Evolutionary conservation across 2,797 vertebrate genomes (phyloP).

Genomic region (Ceyx erithaca): DNA sequence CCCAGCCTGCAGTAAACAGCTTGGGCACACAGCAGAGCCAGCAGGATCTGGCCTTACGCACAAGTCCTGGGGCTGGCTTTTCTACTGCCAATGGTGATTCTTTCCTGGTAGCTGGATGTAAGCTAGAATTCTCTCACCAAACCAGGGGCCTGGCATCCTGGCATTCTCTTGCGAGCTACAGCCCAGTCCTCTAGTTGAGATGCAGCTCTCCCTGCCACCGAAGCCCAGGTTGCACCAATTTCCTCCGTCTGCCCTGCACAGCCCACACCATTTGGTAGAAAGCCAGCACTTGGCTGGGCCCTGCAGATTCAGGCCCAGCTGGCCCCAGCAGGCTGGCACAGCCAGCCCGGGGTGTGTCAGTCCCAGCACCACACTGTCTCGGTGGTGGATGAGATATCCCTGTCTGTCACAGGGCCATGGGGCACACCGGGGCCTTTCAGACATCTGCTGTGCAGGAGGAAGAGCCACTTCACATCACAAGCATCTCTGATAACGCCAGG

Average conservation of each 20-base stretch:
- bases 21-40: accelerated
- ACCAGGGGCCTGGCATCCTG: background rate
- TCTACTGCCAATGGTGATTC: background rate
- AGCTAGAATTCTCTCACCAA: background rate
- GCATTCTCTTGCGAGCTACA: background rate
- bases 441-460: background rate
- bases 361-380: background rate
- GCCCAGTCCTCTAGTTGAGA: background rate
- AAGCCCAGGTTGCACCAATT: accelerated
- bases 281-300: background rate
- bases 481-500: background rate
- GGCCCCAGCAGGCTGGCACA: background rate
- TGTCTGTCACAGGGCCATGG: accelerated
- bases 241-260: background rate
- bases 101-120: background rate
- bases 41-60: background rate
- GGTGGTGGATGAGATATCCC: accelerated
- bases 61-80: background rate
- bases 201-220: background rate
- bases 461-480: background rate
- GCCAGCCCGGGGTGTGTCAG: background rate
- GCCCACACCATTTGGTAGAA: background rate
- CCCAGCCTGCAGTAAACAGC: background rate
- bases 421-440: background rate
- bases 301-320: background rate